Evolutionary conservation across 2,797 vertebrate species (phyloP).

Genomic region (Gymnocypris eckloni): DNA sequence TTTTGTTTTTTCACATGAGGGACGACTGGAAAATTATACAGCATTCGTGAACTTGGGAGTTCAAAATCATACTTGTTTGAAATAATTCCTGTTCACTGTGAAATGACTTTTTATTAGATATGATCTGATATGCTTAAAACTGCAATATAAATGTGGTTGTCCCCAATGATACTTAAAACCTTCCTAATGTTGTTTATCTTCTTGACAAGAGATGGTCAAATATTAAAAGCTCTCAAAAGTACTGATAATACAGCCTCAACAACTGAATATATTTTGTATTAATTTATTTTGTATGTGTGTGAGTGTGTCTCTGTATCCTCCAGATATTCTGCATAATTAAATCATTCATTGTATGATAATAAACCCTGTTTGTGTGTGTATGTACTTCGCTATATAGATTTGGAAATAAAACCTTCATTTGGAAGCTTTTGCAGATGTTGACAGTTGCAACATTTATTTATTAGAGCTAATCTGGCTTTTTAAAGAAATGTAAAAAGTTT

Average conservation of each 20-base stretch:
- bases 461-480: neutral
- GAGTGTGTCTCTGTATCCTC: constrained; percentile 2
- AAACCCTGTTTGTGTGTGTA: neutral
- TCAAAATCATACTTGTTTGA: neutral
- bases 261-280: constrained; percentile 27
- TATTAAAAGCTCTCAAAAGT: neutral
- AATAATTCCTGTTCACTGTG: neutral
- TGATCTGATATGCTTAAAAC: neutral
- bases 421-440: neutral
- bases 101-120: neutral
- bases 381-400: neutral
- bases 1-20: neutral
- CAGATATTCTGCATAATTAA: constrained; percentile 25
- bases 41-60: neutral
- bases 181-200: neutral
- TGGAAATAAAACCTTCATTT: neutral
- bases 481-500: neutral
- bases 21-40: neutral
- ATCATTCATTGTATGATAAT: neutral
- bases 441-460: neutral
- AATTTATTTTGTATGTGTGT: constrained; percentile 22
- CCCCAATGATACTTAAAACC: neutral
- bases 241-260: neutral
- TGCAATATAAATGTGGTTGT: neutral
- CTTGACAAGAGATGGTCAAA: neutral